Base-by-base conservation (phyloP, 2,113 vertebrate species). In the Rattus rattus region DNA sequence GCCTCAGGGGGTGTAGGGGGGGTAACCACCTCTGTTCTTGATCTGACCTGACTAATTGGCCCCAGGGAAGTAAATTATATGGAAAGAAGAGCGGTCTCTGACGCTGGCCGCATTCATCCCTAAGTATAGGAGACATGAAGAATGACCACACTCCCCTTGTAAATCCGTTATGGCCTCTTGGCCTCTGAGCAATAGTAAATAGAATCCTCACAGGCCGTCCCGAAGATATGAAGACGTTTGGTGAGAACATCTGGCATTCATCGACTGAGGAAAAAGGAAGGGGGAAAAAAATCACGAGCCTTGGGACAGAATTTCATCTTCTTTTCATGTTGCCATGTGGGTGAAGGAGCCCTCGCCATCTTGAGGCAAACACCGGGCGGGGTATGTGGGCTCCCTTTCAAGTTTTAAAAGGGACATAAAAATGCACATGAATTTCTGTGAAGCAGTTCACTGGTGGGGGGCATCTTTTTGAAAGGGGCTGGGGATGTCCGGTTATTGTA, bases 161-260 rank as follows among this genome's bases (percentile, higher is more conserved):
- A 97, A 98, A 98, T 97, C 97, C 95, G 39, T 69, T 94, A 88
- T 91, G 96, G 97, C 92, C n/a, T 97, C 92, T 92, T 97, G 96
- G 97, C 98, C 95, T 81, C 96, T 96, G 90, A 94, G 90, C 89
- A 98, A 98, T 97, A 98, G 97, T 96, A 97, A 96, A 80, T 97
- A 97, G 97, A 96, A 88, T 94, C 93, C 90, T 94, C 36, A n/a
- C 87, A 94, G 97, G 84, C 84, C 81, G 61, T 97, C 93, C 97
- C 88, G 83, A 92, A 96, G 97, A 95, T 89, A 96, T 81, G 97
- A 98, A 98, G 97, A 98, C 63, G 26, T 98, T 97, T 97, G 95
- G 96, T 89, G 95, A 97, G 97, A 98, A 98, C 98, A 99, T 98
- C 98, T 99, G 99, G 98, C 30, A 86, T 98, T 98, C 97, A 97